These are phyloP conservation scores for Ciona savignyi DNA, from an alignment of 23 tunicate genomes.

Conservation along the genomic window DNA sequence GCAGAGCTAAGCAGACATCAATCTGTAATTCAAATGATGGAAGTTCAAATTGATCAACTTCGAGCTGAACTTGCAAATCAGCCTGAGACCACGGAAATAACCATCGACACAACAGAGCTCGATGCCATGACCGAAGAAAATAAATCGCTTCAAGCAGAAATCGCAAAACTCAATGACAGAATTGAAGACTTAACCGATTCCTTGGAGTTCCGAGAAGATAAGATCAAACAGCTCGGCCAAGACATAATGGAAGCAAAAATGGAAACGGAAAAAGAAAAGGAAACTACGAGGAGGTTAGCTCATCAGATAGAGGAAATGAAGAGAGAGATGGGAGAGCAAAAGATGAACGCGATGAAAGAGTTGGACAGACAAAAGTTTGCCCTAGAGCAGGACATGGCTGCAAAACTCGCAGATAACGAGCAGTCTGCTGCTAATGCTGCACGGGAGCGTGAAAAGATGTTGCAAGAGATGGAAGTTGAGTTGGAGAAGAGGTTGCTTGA, in stretches of 20 bases:
- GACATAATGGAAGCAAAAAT: constrained; percentile 28
- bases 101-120: constrained; percentile 52
- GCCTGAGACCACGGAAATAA: constrained; percentile 27
- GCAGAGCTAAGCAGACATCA: constrained; percentile 32
- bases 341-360: constrained; percentile 26
- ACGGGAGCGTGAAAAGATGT: constrained; percentile 31
- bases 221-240: constrained; percentile 35
- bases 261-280: constrained; percentile 51
- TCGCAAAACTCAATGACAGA: constrained; percentile 26
- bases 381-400: constrained; percentile 57
- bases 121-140: constrained; percentile 63
- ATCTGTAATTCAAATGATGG: constrained; percentile 73
- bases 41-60: constrained; percentile 58
- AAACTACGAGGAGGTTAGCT: constrained; percentile 35
- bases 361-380: constrained; percentile 57
- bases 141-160: constrained; percentile 30
- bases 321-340: constrained; percentile 26
- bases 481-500: constrained; percentile 23
- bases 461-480: constrained; percentile 46
- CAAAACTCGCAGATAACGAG: constrained; percentile 52
- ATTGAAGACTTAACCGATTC: constrained; percentile 45
- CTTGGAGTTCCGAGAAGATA: constrained; percentile 39
- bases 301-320: constrained; percentile 53
- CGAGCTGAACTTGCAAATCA: constrained; percentile 41
- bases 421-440: constrained; percentile 36